Evolutionary conservation across 2,113 vertebrate genomes (phyloP).

Genomic region (Macheiramphus alcinus): DNA sequence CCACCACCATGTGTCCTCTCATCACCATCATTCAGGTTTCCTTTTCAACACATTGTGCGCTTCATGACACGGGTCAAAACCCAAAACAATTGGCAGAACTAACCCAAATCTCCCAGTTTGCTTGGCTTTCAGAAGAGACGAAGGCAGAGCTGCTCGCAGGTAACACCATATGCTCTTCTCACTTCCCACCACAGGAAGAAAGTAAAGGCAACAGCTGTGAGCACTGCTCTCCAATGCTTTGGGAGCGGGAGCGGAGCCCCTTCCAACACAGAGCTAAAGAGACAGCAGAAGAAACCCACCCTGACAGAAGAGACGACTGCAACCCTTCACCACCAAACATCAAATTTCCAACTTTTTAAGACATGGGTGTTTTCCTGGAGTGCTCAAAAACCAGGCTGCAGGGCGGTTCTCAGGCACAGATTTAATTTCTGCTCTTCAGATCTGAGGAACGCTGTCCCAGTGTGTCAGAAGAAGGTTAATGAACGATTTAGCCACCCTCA

Average conservation of each 20-base stretch:
- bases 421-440: constrained; percentile 13
- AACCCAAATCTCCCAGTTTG: background rate
- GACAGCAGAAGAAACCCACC: background rate
- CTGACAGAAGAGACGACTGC: background rate
- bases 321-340: background rate
- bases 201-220: background rate
- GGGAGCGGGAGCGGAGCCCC: background rate
- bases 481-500: constrained; percentile 36
- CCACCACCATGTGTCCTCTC: background rate
- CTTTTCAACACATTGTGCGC: background rate
- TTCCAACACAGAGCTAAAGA: background rate
- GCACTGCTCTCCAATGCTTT: fast-evolving
- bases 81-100: background rate
- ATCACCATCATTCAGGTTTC: background rate
- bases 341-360: background rate
- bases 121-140: background rate
- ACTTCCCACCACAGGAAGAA: background rate
- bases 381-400: background rate
- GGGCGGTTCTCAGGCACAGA: background rate
- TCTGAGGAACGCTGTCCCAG: background rate
- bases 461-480: constrained; percentile 50
- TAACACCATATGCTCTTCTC: background rate
- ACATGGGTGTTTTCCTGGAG: fast-evolving
- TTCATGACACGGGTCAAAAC: background rate
- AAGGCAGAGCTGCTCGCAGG: background rate